Conservation (phyloP, 2,113 vertebrate genomes). For the Elephas maximus region DNA sequence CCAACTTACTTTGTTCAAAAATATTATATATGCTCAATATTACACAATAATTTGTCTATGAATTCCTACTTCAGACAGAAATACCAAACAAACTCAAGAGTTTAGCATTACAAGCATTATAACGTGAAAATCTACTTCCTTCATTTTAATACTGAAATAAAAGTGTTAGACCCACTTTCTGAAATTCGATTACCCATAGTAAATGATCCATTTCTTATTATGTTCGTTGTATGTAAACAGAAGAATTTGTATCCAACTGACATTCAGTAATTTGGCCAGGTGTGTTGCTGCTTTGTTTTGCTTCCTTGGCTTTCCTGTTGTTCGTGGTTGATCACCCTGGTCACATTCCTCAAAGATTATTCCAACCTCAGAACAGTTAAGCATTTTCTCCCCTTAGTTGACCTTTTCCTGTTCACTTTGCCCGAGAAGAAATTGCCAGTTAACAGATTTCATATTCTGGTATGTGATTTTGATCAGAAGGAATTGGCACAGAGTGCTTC, state of each 20-base stretch:
- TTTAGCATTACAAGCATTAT: conserved; percentile 45
- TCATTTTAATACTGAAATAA: conserved; percentile 65
- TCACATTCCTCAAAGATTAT: conserved; percentile 72
- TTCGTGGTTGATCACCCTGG: conserved; percentile 64
- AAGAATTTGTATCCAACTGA: conserved; percentile 41
- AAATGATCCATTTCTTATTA: conserved; percentile 40
- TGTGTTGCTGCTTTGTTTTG: conserved; percentile 65
- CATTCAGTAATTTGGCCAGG: conserved; percentile 43
- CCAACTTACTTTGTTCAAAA: conserved; percentile 13
- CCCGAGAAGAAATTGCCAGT: conserved; percentile 58
- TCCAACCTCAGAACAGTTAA: conserved; percentile 32
- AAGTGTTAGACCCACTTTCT: conserved; percentile 56
- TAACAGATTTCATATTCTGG: conserved; percentile 58
- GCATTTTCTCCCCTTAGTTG: conserved; percentile 71
- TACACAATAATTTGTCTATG: conserved; percentile 50
- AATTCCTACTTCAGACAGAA: conserved; percentile 60
- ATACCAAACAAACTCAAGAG: conserved; percentile 9
- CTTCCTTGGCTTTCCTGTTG: conserved; percentile 63
- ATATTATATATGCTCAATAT: not conserved
- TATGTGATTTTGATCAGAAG: conserved; percentile 68
- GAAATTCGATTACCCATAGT: conserved; percentile 51
- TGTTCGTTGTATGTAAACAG: conserved; percentile 25
- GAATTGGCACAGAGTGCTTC: conserved; percentile 39
- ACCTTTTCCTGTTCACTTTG: conserved; percentile 63
- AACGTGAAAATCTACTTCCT: conserved; percentile 57